Evolutionary conservation across 1,140 invertebrate genomes (phyloP), one percentile per base, ranked within the genome.

Genomic region (Calephelis nemesis): DNA sequence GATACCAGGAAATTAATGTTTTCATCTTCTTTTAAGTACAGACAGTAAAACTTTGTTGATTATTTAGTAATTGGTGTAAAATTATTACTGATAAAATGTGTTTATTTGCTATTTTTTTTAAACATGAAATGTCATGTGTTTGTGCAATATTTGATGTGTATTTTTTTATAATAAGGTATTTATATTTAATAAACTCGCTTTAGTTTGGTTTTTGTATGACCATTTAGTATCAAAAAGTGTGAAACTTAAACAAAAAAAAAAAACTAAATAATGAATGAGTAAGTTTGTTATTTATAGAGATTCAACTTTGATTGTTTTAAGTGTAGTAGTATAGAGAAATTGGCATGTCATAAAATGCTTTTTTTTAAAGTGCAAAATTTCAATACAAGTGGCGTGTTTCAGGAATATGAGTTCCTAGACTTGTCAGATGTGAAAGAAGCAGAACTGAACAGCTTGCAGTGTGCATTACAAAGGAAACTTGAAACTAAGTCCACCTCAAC

Each of bases 351-450:
- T 60, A 40, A 40, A 11, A 4, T 40, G 11, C n/a, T 40, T 60
- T 60, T 40, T 40, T n/a, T 60, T 3, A 19, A 19, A 15, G 30
- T 60, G 30, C 58, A 60, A 60, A 40, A 15, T 47, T 72, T 81
- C 72, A 81, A 83, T 67, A 65, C 69, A 3, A 68, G 78, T 86
- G 83, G 72, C 81, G 69, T 90, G 82, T 89, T 90, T 83, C 88
- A 92, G 91, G 91, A 92, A 84, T 92, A 92, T 92, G 90, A 91
- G 87, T 92, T 92, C 90, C 88, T 92, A 85, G 91, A 92, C 86
- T 90, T 92, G 76, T 88, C 91, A 86, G 91, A 92, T 90, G 91
- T 92, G 84, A 92, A 91, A 83, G 90, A 88, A 83, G 87, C 89
- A 70, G 91, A 92, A 73, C 82, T 90, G 68, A 87, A 84, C 84